These are phyloP conservation scores for Rousettus leschenaultii DNA, from an alignment of 2,113 vertebrate genomes.

Conservation along the genomic window DNA sequence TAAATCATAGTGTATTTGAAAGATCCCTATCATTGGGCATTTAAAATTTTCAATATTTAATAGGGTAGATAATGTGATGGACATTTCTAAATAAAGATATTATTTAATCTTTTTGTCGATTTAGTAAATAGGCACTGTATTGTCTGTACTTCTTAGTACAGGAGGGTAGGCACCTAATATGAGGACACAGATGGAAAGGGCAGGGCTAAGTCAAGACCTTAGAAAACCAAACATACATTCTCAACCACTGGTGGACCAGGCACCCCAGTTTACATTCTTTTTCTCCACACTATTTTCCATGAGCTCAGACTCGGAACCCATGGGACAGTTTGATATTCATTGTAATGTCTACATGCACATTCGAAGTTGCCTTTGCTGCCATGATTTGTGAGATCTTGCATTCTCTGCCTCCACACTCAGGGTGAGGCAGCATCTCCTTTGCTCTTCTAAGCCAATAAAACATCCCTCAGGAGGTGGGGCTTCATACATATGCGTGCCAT, in stretches of 20 bases:
- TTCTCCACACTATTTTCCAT: background rate
- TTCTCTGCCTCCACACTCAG: background rate
- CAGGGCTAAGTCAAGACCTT: background rate
- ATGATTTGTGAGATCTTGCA: background rate
- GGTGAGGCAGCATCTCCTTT: background rate
- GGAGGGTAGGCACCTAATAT: background rate
- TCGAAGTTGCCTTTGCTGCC: background rate
- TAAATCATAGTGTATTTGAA: background rate
- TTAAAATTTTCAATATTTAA: background rate
- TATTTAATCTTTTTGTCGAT: background rate
- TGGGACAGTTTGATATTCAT: background rate
- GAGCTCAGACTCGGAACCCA: background rate
- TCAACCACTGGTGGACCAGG: background rate
- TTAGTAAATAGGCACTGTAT: background rate
- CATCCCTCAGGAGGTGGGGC: background rate
- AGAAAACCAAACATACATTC: background rate
- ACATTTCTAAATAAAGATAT: background rate
- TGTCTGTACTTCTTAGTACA: background rate
- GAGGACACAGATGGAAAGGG: background rate
- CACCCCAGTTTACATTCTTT: background rate
- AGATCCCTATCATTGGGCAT: background rate
- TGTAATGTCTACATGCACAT: background rate
- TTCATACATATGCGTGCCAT: background rate
- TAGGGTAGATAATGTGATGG: background rate
- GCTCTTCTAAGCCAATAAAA: background rate